A percentile compares a stretch with the other conserved stretches of the same genome.
phyloP scores from a whole-genome alignment of 64 coral and sea anemone genomes.

The Acropora yongei region DNA sequence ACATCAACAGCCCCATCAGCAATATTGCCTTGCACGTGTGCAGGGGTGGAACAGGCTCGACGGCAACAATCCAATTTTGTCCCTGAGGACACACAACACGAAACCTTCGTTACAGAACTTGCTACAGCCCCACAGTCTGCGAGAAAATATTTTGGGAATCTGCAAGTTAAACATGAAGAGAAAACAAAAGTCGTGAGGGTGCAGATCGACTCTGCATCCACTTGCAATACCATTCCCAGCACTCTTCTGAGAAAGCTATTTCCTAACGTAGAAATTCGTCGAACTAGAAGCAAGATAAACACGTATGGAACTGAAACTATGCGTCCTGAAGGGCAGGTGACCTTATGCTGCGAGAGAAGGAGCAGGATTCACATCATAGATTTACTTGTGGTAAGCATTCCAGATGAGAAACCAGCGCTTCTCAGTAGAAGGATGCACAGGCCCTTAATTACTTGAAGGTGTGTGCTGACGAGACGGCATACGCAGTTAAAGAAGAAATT shows the following conservation, averaged over 20 bases:
- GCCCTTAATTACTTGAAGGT: slow-evolving; percentile 63
- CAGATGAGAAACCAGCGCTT: slow-evolving; percentile 59
- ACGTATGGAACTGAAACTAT: background rate
- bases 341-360: slow-evolving; percentile 56
- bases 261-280: slow-evolving; percentile 39
- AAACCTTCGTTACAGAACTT: slow-evolving; percentile 37
- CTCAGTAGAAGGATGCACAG: slow-evolving; percentile 58
- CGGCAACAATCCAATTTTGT: slow-evolving; percentile 59
- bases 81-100: background rate
- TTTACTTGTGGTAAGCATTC: slow-evolving; percentile 53
- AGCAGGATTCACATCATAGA: slow-evolving; percentile 52
- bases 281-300: slow-evolving; percentile 46
- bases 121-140: background rate
- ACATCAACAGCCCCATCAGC: slow-evolving; percentile 30
- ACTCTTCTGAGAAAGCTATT: slow-evolving; percentile 39
- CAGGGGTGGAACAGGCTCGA: slow-evolving; percentile 47
- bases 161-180: slow-evolving; percentile 32
- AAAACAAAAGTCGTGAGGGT: slow-evolving; percentile 51
- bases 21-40: slow-evolving; percentile 16
- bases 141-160: slow-evolving; percentile 42
- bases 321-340: slow-evolving; percentile 37
- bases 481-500: slow-evolving; percentile 58
- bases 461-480: slow-evolving; percentile 37
- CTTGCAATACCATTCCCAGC: slow-evolving; percentile 55
- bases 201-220: slow-evolving; percentile 36